These are phyloP conservation scores for Dolichallabes microphthalmus DNA, from an alignment of 2,113 vertebrate species.

Conservation along the genomic window DNA sequence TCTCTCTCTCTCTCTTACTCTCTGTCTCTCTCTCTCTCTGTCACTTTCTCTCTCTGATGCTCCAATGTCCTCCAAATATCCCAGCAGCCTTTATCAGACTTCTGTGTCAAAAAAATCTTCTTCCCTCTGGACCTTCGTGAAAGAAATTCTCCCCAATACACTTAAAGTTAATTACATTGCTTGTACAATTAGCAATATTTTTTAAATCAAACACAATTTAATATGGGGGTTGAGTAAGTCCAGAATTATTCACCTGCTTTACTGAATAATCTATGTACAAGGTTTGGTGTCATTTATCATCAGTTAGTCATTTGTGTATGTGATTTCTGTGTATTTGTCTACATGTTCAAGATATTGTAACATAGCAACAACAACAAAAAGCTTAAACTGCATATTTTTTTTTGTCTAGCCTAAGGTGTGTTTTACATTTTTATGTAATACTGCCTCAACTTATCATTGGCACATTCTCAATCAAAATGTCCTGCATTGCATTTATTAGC, in stretches of 20 bases:
- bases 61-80: slow-evolving; percentile 55
- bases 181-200: background rate
- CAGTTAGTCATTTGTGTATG: background rate
- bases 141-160: background rate
- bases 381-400: background rate
- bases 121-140: background rate
- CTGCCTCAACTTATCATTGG: background rate
- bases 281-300: background rate
- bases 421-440: background rate
- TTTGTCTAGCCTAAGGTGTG: background rate
- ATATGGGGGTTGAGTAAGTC: too few species aligned
- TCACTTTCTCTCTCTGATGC: slow-evolving; percentile 45
- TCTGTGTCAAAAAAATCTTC: background rate
- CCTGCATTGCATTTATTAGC: slow-evolving; percentile 38
- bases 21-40: too few species aligned
- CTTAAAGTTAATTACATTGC: background rate
- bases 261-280: background rate
- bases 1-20: too few species aligned
- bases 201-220: background rate
- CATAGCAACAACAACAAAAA: background rate
- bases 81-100: slow-evolving; percentile 6
- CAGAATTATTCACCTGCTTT: background rate
- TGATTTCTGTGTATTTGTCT: background rate
- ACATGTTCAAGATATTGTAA: background rate
- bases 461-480: background rate